Base-by-base conservation (phyloP, 2,888 invertebrate species). In the Dimorphilus gyrociliatus region DNA sequence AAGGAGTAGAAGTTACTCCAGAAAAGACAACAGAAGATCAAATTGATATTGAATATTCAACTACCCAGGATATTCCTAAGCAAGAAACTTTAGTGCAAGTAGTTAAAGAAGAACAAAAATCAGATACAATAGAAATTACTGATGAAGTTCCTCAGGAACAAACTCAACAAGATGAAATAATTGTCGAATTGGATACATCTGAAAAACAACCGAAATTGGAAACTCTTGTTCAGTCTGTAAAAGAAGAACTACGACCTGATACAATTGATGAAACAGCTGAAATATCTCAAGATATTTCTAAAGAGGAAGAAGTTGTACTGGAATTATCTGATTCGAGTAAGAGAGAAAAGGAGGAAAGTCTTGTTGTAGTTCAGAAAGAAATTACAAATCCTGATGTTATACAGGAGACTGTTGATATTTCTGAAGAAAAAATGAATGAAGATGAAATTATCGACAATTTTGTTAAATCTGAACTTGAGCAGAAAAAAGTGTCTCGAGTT, bases 131-230 rank as follows among this genome's bases (percentile, higher is more conserved):
- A 25, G 32, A 33, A 7, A 35, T 19, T 4, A 16, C 23, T 7
- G 17, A 16, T 23, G 40, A 35, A 18, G 36, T 34, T 21, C 32
- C 36, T 12, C 31, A 24, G n/a, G 39, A 40, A 16, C 19, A 32
- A 16, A 27, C 41, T n/a, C 29, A 34, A 8, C 33, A 38, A 16
- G 33, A 40, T 25, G 35, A 43, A 35, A 30, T 42, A 8, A 24
- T 19, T 4, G 18, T 30, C 10, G 26, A 25, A 5, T 33, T 42
- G 10, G 29, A 25, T 8, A 25, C 28, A 16, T 38, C 40, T 5
- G 34, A 33, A 16, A 25, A 34, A 19, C 13, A 29, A 19, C 29
- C 29, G 5, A 13, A 17, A 17, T 12, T 32, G 5, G 19, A 32
- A 19, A 29, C 4, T 5, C 25, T 13, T 13, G 12, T 25, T 15